A percentile compares a stretch with the other conserved stretches of the same genome.
Evolutionary conservation across 1,140 invertebrate genomes (phyloP).

Genomic region (Mya arenaria): DNA sequence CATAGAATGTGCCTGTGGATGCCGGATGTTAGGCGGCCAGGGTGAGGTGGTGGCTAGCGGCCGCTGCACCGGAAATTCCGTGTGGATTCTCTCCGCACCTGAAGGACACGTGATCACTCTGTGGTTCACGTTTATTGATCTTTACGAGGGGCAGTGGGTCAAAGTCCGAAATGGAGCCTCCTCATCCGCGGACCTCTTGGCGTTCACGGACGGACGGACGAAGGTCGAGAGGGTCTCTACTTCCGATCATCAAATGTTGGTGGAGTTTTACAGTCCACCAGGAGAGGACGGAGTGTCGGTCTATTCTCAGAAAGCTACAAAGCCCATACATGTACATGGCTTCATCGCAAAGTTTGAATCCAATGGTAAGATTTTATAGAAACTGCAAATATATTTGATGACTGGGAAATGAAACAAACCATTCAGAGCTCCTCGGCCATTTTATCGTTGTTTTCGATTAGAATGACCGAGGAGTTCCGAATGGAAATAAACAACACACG

Average conservation of each 20-base stretch:
- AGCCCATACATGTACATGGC: conserved; percentile 70
- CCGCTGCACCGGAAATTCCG: conserved; percentile 68
- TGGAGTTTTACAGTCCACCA: conserved; percentile 65
- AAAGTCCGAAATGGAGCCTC: conserved; percentile 70
- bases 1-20: conserved; percentile 70
- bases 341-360: conserved; percentile 68
- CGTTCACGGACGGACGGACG: conserved; percentile 56
- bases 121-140: conserved; percentile 67
- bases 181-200: conserved; percentile 63
- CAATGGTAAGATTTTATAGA: conserved; percentile 53
- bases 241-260: conserved; percentile 65
- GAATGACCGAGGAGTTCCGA: too few species aligned
- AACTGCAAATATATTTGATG: neutral
- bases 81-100: conserved; percentile 66
- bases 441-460: too few species aligned
- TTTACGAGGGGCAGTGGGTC: conserved; percentile 70
- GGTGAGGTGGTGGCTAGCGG: conserved; percentile 73
- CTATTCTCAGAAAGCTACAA: conserved; percentile 53
- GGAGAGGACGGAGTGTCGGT: neutral
- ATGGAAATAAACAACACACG: too few species aligned
- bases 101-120: conserved; percentile 60
- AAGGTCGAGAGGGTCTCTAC: conserved; percentile 65
- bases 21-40: conserved; percentile 40
- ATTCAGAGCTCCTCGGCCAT: too few species aligned
- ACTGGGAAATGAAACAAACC: too few species aligned